Percentiles rank a stretch among this genome's conserved stretches.
Evolutionary conservation across 2,797 vertebrate genomes (phyloP).

Genomic region (Buceros bicornis): DNA sequence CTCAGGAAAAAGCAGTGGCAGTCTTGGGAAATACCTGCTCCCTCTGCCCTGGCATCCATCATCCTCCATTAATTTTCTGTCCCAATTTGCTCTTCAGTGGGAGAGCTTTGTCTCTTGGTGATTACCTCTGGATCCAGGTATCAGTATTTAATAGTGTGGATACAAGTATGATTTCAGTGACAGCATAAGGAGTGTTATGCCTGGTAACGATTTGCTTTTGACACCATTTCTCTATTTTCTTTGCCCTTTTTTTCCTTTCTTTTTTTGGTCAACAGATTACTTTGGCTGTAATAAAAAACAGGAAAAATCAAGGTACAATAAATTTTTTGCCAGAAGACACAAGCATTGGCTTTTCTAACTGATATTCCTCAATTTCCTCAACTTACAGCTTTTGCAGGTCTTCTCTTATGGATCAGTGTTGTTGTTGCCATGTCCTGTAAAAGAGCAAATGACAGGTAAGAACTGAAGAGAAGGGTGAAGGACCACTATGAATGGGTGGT

Average conservation of each 20-base stretch:
- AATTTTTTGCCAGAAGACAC: background rate
- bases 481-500: fast-evolving
- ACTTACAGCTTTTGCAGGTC: background rate
- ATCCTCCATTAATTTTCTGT: background rate
- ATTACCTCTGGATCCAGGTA: background rate
- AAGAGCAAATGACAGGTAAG: background rate
- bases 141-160: background rate
- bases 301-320: background rate
- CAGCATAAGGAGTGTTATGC: background rate
- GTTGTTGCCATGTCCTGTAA: background rate
- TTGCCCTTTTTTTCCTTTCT: background rate
- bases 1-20: background rate
- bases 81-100: background rate
- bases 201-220: background rate
- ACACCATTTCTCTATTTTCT: background rate
- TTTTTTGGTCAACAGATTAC: background rate
- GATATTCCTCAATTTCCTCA: background rate
- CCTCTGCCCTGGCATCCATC: background rate
- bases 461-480: background rate
- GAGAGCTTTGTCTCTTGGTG: background rate
- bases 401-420: background rate
- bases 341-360: background rate
- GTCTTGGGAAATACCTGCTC: background rate
- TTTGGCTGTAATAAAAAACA: background rate
- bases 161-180: background rate